Conservation (phyloP, 2,797 vertebrate genomes). For the Balearica regulorum region DNA sequence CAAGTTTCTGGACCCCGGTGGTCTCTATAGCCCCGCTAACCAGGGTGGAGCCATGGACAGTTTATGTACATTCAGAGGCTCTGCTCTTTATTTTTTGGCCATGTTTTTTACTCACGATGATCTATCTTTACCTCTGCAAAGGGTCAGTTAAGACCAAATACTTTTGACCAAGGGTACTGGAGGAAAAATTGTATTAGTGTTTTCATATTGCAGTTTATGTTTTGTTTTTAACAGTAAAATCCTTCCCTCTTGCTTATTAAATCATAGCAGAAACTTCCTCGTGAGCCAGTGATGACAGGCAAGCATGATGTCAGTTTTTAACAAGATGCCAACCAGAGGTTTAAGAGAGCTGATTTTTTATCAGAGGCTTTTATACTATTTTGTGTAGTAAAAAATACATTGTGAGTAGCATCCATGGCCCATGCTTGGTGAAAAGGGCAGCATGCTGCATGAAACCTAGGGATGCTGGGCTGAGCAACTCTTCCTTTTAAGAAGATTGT, state of each 20-base stretch:
- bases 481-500: constrained; percentile 63
- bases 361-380: background rate
- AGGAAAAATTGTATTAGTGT: background rate
- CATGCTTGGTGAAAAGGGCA: constrained; percentile 50
- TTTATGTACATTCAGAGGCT: background rate
- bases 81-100: background rate
- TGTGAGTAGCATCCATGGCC: constrained; percentile 33
- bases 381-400: background rate
- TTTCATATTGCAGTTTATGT: constrained; percentile 4
- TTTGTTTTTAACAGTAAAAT: constrained; percentile 28
- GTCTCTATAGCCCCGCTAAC: background rate
- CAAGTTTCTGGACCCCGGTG: background rate
- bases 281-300: background rate
- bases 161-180: background rate
- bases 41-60: background rate
- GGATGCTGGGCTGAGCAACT: constrained; percentile 36
- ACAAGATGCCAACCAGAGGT: constrained; percentile 10
- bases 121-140: constrained; percentile 38
- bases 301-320: constrained; percentile 2
- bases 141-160: constrained; percentile 10
- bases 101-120: background rate
- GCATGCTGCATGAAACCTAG: constrained; percentile 42
- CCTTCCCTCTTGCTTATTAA: constrained; percentile 4
- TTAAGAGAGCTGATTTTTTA: constrained; percentile 27
- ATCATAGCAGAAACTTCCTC: background rate